phyloP scores from a whole-genome alignment of 2,888 invertebrate genomes.

The Unio delphinus region DNA sequence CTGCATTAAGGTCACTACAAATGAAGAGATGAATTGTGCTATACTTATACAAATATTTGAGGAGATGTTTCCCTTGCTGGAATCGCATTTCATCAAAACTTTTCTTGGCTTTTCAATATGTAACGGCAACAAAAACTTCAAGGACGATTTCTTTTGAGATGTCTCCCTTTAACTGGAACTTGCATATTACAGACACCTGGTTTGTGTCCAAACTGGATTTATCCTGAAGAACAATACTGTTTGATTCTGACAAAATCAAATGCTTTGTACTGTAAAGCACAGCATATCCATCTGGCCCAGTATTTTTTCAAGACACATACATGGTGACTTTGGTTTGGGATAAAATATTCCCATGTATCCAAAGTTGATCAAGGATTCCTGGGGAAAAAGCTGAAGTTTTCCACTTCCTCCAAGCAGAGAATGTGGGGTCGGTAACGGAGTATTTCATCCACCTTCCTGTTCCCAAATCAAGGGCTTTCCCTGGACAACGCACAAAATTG shows the following conservation, averaged over 20 bases:
- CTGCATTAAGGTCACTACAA: conserved; percentile 85
- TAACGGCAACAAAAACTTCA: conserved; percentile 80
- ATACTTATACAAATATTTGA: conserved; percentile 38
- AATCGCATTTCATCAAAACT: conserved; percentile 70
- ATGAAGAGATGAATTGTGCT: conserved; percentile 76
- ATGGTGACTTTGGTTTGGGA: conserved; percentile 52
- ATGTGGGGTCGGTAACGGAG: no score
- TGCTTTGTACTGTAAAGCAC: conserved; percentile 80
- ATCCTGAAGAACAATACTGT: no score
- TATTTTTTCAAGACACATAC: conserved; percentile 81
- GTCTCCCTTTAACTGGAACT: conserved; percentile 30
- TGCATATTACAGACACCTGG: conserved; percentile 75
- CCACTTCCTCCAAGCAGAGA: no score
- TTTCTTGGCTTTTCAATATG: conserved; percentile 82
- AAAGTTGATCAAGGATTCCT: no score
- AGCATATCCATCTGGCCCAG: conserved; percentile 84
- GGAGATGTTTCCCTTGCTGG: conserved; percentile 10
- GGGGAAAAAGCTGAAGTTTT: no score
- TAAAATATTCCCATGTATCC: no score
- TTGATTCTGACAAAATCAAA: conserved; percentile 74
- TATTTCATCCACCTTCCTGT: no score
- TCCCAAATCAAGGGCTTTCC: conserved; percentile 81
- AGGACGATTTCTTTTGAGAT: conserved; percentile 72
- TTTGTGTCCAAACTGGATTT: no score
- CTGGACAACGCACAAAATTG: conserved; percentile 81